Percentiles rank a stretch among this genome's conserved stretches.
Conservation (phyloP, 2,888 invertebrate genomes). For the Polymixis flavicincta region DNA sequence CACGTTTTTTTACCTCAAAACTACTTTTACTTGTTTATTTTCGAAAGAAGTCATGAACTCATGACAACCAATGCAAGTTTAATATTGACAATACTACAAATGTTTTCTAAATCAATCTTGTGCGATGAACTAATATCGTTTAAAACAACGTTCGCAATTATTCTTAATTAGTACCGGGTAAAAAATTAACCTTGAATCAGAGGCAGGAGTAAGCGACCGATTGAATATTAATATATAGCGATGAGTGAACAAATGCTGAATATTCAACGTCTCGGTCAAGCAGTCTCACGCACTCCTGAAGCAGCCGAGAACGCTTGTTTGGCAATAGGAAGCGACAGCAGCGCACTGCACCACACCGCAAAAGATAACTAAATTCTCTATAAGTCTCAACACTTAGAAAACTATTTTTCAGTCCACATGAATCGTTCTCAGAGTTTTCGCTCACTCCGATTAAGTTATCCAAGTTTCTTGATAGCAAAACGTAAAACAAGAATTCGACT, state of each 20-base stretch:
- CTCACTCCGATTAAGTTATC: slow-evolving; percentile 21
- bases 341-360: slow-evolving; percentile 29
- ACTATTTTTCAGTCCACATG: slow-evolving; percentile 4
- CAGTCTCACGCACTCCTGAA: slow-evolving; percentile 78
- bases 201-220: slow-evolving; percentile 82
- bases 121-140: slow-evolving; percentile 62
- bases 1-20: slow-evolving; percentile 5
- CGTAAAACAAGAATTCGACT: slow-evolving; percentile 36
- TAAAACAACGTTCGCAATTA: slow-evolving; percentile 71
- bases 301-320: slow-evolving; percentile 53
- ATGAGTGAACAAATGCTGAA: slow-evolving; percentile 83
- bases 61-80: slow-evolving; percentile 10
- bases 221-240: slow-evolving; percentile 84
- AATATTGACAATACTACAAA: slow-evolving; percentile 16
- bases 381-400: slow-evolving; percentile 7
- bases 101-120: slow-evolving; percentile 58
- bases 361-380: slow-evolving; percentile 6
- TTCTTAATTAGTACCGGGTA: slow-evolving; percentile 77
- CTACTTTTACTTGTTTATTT: slow-evolving; percentile 7
- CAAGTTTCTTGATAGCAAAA: slow-evolving; percentile 34
- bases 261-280: slow-evolving; percentile 86
- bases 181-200: slow-evolving; percentile 86
- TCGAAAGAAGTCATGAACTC: not conserved
- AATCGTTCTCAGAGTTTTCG: slow-evolving; percentile 18
- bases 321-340: slow-evolving; percentile 59